These are phyloP conservation scores for Acipenser ruthenus DNA, from an alignment of 2,797 vertebrate species.

Conservation along the genomic window DNA sequence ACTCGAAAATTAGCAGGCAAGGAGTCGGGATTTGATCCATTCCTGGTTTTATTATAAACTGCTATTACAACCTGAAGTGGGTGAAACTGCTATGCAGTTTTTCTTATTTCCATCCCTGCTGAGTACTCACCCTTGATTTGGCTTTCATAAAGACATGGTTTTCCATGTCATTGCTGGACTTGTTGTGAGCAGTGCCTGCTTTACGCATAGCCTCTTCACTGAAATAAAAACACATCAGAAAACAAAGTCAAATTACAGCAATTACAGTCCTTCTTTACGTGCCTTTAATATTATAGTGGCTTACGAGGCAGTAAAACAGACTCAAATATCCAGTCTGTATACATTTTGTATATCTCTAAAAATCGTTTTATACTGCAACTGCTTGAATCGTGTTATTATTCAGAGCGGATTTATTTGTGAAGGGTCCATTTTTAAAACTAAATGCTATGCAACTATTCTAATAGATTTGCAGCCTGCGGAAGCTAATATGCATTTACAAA, in stretches of 20 bases:
- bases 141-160: constrained; percentile 92
- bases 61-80: too few species aligned
- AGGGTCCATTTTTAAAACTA: too few species aligned
- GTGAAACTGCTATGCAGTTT: too few species aligned
- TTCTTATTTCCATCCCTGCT: too few species aligned
- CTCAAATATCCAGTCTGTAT: background rate
- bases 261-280: too few species aligned
- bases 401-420: too few species aligned
- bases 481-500: too few species aligned
- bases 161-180: constrained; percentile 93
- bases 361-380: background rate
- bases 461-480: too few species aligned
- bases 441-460: too few species aligned
- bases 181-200: constrained; percentile 84
- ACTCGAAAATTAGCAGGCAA: too few species aligned
- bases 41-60: too few species aligned
- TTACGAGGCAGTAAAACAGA: background rate
- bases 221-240: constrained; percentile 24
- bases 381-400: background rate
- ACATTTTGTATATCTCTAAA: background rate
- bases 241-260: background rate
- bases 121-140: constrained; percentile 79
- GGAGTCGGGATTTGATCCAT: too few species aligned
- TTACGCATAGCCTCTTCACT: constrained; percentile 95
- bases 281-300: background rate